These are phyloP conservation scores for Meloe dianella DNA, from an alignment of 2,888 invertebrate species.

Conservation along the genomic window DNA sequence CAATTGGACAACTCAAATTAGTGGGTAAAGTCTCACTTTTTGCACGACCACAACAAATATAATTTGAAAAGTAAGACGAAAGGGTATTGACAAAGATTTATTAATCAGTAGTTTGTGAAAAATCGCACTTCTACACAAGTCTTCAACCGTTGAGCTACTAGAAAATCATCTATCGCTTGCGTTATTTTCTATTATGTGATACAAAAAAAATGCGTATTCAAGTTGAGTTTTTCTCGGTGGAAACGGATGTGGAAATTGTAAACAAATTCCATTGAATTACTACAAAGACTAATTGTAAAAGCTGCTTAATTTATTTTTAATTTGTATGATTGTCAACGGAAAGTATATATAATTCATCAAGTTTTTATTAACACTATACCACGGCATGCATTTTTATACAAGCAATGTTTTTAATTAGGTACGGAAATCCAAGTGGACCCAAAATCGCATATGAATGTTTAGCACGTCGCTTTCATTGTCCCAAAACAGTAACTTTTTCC, in stretches of 20 bases:
- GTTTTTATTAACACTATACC: constrained; percentile 29
- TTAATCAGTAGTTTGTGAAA: too few relatives aligned
- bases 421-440: constrained; percentile 38
- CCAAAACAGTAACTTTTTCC: constrained; percentile 42
- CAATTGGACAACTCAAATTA: too few relatives aligned
- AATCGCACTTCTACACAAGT: too few relatives aligned
- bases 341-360: background rate
- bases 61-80: too few relatives aligned
- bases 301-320: background rate
- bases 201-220: background rate
- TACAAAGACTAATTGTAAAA: background rate
- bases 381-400: constrained; percentile 45
- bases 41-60: too few relatives aligned
- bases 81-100: too few relatives aligned
- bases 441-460: constrained; percentile 49
- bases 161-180: too few relatives aligned
- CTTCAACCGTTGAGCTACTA: too few relatives aligned
- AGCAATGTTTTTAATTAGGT: constrained; percentile 50
- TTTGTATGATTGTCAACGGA: background rate
- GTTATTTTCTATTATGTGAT: too few relatives aligned
- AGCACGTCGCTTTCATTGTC: constrained; percentile 49
- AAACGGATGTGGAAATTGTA: background rate
- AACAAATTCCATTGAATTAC: background rate
- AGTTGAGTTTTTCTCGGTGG: background rate
- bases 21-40: too few relatives aligned